Percentiles rank a stretch among this genome's conserved stretches.
Conservation (phyloP, 1,140 invertebrate species). For the Neoseiulus cucumeris region DNA sequence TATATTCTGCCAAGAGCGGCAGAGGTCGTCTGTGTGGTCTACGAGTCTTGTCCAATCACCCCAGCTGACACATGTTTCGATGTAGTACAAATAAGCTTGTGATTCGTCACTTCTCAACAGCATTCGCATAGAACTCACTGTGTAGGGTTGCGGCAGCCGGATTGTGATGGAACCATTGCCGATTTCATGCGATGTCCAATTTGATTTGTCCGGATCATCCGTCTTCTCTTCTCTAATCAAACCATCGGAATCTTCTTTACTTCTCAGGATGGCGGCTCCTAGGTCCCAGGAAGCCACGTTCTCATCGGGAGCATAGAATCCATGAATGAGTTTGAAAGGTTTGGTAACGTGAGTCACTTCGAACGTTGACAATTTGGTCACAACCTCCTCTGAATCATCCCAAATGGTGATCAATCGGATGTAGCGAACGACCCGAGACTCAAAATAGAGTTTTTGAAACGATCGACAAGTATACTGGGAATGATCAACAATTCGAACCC, state of each 20-base stretch:
- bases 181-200: constrained; percentile 95
- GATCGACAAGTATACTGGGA: constrained; percentile 74
- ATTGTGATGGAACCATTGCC: constrained; percentile 82
- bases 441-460: constrained; percentile 87
- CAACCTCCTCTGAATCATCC: too few species aligned
- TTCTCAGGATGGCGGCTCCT: constrained; percentile 64
- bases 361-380: too few species aligned
- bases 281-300: constrained; percentile 77
- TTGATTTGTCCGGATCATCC: constrained; percentile 73
- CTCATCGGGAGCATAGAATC: constrained; percentile 48
- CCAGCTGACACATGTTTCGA: constrained; percentile 88
- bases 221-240: constrained; percentile 44
- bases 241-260: too few species aligned
- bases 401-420: constrained; percentile 42
- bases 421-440: constrained; percentile 58
- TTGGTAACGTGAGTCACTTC: constrained; percentile 66
- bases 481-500: constrained; percentile 79
- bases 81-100: constrained; percentile 82
- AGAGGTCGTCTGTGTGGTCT: constrained; percentile 72
- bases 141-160: constrained; percentile 86
- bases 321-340: constrained; percentile 39
- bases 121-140: constrained; percentile 76
- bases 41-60: constrained; percentile 81
- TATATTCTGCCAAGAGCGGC: constrained; percentile 85
- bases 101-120: constrained; percentile 73